Evolutionary conservation across 2,888 invertebrate genomes (phyloP), one percentile per base, ranked within the genome.

Genomic region (Entomobrya proxima): DNA sequence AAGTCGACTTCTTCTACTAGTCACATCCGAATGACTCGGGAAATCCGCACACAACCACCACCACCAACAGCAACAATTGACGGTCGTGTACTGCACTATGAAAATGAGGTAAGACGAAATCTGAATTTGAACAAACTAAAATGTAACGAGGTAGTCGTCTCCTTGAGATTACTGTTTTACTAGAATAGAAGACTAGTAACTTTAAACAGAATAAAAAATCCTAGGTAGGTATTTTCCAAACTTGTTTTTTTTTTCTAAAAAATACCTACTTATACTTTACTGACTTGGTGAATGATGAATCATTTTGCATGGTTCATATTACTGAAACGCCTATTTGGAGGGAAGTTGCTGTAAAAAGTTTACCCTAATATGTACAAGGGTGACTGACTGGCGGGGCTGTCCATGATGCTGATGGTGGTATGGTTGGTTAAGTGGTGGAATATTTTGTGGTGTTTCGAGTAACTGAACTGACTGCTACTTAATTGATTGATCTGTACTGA

Each of bases 31-130:
- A 67, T 76, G 76, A 83, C 64, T 67, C 64, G 83, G 69, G 83
- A 76, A 76, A 83, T 83, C 67, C 83, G 83, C 83, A 18, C 83
- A 64, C 76, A 83, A 83, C 83, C 83, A 83, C 81, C 77, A 78
- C 80, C 83, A 83, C 83, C 83, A 83, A 76, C 76, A 83, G 83
- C 83, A 77, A 55, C 52, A 21, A 47, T 83, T 69, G 83, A 83
- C 83, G 83, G 83, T 76, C 83, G 83, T 67, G 76, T 77, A 83
- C 76, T 83, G 24, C 83, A 35, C 7, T 44, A 21, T 64, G 83
- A 83, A n/a, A 75, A 76, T 40, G 83, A 83, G 83, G 83, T 83
- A 83, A 83, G 83, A 76, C 18, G 47, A 40, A 47, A 61, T 5
- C 4, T 27, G 6, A 80, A 75, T 37, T 75, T 75, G 55, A 35